Percentiles rank a stretch among this genome's conserved stretches.
phyloP scores from a whole-genome alignment of 2,797 vertebrate genomes.

The Tiaroga cobitis region DNA sequence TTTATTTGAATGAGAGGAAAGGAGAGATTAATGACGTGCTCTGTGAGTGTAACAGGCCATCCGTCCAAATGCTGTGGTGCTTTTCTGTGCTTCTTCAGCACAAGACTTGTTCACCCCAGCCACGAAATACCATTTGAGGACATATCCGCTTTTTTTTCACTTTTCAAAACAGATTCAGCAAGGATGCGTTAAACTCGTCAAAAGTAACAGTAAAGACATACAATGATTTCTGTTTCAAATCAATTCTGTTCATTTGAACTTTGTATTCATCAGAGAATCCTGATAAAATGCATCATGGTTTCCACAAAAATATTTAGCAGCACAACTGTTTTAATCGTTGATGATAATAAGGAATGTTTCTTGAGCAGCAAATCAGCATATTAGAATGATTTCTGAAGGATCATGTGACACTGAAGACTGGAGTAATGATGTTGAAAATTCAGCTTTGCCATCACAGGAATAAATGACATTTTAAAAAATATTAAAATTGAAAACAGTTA shows the following conservation, averaged over 20 bases:
- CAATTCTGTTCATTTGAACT: background rate
- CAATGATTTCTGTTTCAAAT: background rate
- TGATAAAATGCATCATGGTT: no score
- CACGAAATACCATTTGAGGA: background rate
- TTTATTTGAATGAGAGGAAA: slow-evolving; percentile 46
- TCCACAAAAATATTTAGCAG: background rate
- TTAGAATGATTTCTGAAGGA: background rate
- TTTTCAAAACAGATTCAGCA: background rate
- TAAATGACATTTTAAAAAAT: no score
- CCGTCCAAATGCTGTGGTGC: slow-evolving; percentile 16
- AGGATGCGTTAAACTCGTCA: background rate
- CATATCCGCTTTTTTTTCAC: background rate
- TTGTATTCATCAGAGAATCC: no score
- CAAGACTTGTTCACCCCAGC: background rate
- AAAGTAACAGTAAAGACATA: background rate
- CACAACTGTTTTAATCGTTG: background rate
- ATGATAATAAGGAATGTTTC: background rate
- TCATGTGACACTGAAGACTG: no score
- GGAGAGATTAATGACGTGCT: slow-evolving; percentile 41
- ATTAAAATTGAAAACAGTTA: no score
- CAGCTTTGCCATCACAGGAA: background rate
- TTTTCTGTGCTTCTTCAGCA: background rate
- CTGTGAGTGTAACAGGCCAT: slow-evolving; percentile 23
- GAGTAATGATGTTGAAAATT: background rate
- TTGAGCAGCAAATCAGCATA: no score